Evolutionary conservation across 1,140 invertebrate species (phyloP).

Genomic region (Drosophila chauvacae): DNA sequence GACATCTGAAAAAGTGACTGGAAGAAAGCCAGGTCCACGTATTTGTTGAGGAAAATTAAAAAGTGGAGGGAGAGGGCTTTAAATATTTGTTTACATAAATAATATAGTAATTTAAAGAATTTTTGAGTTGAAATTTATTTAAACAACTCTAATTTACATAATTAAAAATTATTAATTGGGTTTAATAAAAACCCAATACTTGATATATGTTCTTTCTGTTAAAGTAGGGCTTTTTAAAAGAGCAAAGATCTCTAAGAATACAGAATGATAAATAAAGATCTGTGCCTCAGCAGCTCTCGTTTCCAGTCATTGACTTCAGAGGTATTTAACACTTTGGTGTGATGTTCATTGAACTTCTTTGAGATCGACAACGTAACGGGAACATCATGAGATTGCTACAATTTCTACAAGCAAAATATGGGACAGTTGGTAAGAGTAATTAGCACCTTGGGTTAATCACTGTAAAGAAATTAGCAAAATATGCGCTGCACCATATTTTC

Average conservation of each 20-base stretch:
- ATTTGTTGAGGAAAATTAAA: background rate
- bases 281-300: slow-evolving; percentile 43
- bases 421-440: slow-evolving; percentile 62
- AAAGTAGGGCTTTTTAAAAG: too few relatives aligned
- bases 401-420: slow-evolving; percentile 44
- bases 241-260: background rate
- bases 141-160: too few relatives aligned
- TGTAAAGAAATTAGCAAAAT: slow-evolving; percentile 70
- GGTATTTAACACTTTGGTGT: slow-evolving; percentile 45
- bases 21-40: slow-evolving; percentile 9
- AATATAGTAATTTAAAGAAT: background rate
- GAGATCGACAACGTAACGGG: slow-evolving; percentile 24
- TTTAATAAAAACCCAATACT: too few relatives aligned
- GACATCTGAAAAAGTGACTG: slow-evolving; percentile 14
- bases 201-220: too few relatives aligned
- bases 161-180: too few relatives aligned
- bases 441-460: slow-evolving; percentile 60
- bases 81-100: background rate
- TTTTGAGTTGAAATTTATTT: too few relatives aligned
- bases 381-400: slow-evolving; percentile 30
- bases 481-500: slow-evolving; percentile 28
- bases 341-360: slow-evolving; percentile 68
- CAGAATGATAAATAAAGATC: slow-evolving; percentile 14
- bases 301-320: slow-evolving; percentile 52
- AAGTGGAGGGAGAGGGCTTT: background rate